Conservation (phyloP, 2,888 invertebrate genomes). For the Apamea epomidion region DNA sequence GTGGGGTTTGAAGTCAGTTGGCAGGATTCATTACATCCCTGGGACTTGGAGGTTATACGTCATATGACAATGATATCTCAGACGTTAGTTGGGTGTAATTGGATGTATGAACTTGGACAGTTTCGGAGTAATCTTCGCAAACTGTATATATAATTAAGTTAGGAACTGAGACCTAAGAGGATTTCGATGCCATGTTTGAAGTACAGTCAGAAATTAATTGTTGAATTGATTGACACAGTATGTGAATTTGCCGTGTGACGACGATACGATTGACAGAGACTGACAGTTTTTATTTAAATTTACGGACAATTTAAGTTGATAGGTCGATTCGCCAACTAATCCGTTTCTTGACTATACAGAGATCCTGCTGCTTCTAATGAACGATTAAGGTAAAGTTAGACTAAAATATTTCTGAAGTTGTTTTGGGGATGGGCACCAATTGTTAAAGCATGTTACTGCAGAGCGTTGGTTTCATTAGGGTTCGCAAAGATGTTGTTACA, state of each 20-base stretch:
- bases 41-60: constrained; percentile 22
- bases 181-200: not conserved
- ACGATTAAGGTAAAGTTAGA: not conserved
- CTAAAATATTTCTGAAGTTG: not conserved
- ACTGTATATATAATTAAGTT: constrained; percentile 29
- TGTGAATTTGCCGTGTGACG: not conserved
- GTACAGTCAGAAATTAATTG: not conserved
- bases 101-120: constrained; percentile 35
- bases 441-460: not conserved
- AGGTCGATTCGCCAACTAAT: not conserved
- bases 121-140: constrained; percentile 25
- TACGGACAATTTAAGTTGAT: no score
- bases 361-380: not conserved
- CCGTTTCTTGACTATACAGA: not conserved
- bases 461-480: constrained; percentile 9
- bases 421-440: not conserved
- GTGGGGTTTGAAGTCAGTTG: constrained; percentile 49
- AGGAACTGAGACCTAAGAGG: not conserved
- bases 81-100: constrained; percentile 29
- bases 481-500: constrained; percentile 12
- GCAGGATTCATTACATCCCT: constrained; percentile 48
- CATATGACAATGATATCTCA: constrained; percentile 37
- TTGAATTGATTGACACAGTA: not conserved
- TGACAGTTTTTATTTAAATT: not conserved
- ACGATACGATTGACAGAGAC: not conserved